Percentiles rank a stretch among this genome's conserved stretches.
phyloP scores from a whole-genome alignment of 2,797 vertebrate genomes.

The Carduelis carduelis region DNA sequence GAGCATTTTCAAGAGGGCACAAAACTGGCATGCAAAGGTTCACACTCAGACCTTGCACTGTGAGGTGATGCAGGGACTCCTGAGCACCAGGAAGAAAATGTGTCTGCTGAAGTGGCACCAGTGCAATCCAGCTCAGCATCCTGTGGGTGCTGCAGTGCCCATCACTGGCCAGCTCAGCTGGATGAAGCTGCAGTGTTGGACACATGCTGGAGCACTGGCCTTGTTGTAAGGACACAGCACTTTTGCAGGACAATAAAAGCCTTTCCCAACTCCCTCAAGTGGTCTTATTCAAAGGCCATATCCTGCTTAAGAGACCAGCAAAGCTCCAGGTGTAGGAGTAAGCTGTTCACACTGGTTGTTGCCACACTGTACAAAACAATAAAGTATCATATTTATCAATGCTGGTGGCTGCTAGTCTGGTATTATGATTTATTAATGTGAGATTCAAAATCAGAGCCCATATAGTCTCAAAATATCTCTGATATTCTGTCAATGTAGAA shows the following conservation, averaged over 20 bases:
- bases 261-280: not conserved
- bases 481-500: not conserved
- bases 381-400: not conserved
- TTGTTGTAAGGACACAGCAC: not conserved
- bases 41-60: rapidly evolving
- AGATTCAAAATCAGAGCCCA: not conserved
- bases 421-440: not conserved
- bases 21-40: rapidly evolving
- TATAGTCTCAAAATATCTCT: not conserved
- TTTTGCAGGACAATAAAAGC: not conserved
- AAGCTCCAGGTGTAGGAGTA: not conserved
- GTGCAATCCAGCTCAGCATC: rapidly evolving
- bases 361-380: not conserved
- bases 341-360: not conserved
- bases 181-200: not conserved
- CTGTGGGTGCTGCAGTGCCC: not conserved
- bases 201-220: not conserved
- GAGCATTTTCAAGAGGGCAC: not conserved
- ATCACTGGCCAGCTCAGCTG: rapidly evolving
- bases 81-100: not conserved
- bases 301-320: not conserved
- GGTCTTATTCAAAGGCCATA: not conserved
- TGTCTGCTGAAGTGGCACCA: not conserved
- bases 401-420: not conserved
- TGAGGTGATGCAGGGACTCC: not conserved